These are phyloP conservation scores for Macrocentrus cingulum DNA, from an alignment of 1,140 invertebrate genomes.

Conservation along the genomic window DNA sequence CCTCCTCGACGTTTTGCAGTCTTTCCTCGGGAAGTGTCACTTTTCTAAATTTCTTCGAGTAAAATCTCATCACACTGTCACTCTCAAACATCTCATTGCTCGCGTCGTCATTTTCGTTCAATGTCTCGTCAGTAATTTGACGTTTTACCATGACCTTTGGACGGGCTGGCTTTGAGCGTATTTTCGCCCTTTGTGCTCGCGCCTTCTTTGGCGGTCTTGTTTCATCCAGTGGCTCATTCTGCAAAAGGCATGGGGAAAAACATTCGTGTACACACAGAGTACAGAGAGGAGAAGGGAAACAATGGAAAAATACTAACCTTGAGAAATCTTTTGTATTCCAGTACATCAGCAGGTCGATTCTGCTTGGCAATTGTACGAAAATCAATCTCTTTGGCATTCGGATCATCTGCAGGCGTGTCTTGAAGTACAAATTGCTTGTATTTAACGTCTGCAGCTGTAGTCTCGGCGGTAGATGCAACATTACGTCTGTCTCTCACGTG, in stretches of 20 bases:
- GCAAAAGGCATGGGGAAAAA: too few relatives aligned
- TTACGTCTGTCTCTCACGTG: too few relatives aligned
- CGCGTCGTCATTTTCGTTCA: conserved; percentile 2
- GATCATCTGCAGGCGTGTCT: conserved; percentile 18
- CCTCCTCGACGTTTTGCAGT: conserved; percentile 22
- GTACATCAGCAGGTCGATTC: conserved; percentile 44
- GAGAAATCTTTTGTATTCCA: conserved; percentile 45
- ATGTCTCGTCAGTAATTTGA: conserved; percentile 17
- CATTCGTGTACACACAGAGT: background rate
- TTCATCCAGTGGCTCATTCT: conserved; percentile 43
- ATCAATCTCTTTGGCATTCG: conserved; percentile 35
- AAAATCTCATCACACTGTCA: background rate
- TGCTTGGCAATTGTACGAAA: conserved; percentile 37
- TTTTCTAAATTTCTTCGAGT: conserved; percentile 1
- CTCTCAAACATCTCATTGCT: background rate
- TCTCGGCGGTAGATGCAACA: too few relatives aligned
- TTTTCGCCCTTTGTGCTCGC: conserved; percentile 34
- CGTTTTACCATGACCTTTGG: conserved; percentile 44
- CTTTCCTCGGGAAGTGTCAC: conserved; percentile 28
- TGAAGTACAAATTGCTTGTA: conserved; percentile 31
- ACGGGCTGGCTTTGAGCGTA: conserved; percentile 34
- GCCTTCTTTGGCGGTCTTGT: conserved; percentile 42
- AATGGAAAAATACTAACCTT: conserved; percentile 37
- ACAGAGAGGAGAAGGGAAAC: too few relatives aligned
- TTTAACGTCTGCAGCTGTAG: conserved; percentile 21